Percentiles rank a stretch among this genome's conserved stretches.
phyloP scores from a whole-genome alignment of 1,140 invertebrate species.

The Aporrectodea caliginosa region DNA sequence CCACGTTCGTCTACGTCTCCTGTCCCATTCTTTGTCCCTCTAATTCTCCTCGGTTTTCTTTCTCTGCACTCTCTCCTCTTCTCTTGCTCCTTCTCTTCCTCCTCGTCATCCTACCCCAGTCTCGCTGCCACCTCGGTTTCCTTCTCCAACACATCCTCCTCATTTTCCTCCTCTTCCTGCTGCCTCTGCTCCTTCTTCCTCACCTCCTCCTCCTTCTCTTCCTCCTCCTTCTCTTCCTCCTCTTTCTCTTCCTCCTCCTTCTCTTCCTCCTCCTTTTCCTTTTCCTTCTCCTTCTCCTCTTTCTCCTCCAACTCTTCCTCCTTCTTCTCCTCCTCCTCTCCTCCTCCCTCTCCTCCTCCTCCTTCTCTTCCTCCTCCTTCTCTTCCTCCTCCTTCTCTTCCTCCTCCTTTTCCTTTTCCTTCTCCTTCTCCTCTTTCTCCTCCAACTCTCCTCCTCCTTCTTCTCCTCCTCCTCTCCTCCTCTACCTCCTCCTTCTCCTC shows the following conservation, averaged over 20 bases:
- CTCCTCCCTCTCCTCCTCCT: not conserved
- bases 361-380: not conserved
- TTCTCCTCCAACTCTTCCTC: not conserved
- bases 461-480: not conserved
- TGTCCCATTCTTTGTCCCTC: not conserved
- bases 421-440: not conserved
- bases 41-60: not conserved
- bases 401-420: not conserved
- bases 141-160: not conserved
- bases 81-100: not conserved
- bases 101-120: not conserved
- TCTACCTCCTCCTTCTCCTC: not conserved
- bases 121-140: not conserved
- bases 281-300: not conserved
- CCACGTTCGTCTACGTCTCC: not conserved
- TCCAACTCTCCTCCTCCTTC: not conserved
- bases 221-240: not conserved
- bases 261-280: not conserved
- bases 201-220: not conserved
- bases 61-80: not conserved
- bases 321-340: not conserved
- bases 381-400: not conserved
- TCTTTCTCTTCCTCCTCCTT: not conserved
- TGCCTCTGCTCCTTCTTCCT: not conserved
- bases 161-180: not conserved